Base-by-base conservation (phyloP, 2,797 vertebrate genomes). In the Macroramphosus scolopax region DNA sequence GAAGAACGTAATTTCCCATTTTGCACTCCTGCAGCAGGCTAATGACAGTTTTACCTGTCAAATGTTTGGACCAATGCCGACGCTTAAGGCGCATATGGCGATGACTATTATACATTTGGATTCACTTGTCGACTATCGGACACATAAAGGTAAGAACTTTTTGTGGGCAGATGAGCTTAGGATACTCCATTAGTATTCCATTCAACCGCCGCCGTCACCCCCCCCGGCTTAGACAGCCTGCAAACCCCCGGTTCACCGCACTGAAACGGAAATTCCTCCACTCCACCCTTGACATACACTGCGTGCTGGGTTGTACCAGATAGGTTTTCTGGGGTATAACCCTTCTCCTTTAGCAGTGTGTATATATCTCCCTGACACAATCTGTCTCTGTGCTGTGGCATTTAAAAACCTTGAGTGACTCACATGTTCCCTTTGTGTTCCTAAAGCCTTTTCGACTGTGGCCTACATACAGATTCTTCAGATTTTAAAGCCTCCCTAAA, bases 391-490 rank as follows among this genome's bases (percentile, higher is more conserved):
- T n/a, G 7, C 43, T 24, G 37, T 62, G 42, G 50, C 29, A 52
- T 65, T 69, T 63, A 61, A 43, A 67, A 61, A 13, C 17, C 30
- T 32, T 31, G 12, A 54, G 35, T 53, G 44, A 50, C 42, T 59
- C 57, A 29, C 2, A 30, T 59, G 46, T 63, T 68, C 36, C 54
- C 34, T 68, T 56, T 63, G 39, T 67, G 20, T 47, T 55, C 18
- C 16, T 26, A 50, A 64, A 17, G n/a, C n/a, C 25, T 18, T 66
- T 67, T 63, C 24, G 63, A 26, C 14, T 25, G 41, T 74, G 80
- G 39, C 78, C 73, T 81, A 82, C 55, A 81, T 77, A 30, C 60
- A 2, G 33, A 63, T 70, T 69, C 16, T 40, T 33, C 38, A 57
- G 51, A 72, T 63, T n/a, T 43, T 33, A 58, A 63, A 70, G 32